A percentile compares a stretch with the other conserved stretches of the same genome.
phyloP scores from a whole-genome alignment of 1,140 invertebrate species.

The Andrena cerasifolii region DNA sequence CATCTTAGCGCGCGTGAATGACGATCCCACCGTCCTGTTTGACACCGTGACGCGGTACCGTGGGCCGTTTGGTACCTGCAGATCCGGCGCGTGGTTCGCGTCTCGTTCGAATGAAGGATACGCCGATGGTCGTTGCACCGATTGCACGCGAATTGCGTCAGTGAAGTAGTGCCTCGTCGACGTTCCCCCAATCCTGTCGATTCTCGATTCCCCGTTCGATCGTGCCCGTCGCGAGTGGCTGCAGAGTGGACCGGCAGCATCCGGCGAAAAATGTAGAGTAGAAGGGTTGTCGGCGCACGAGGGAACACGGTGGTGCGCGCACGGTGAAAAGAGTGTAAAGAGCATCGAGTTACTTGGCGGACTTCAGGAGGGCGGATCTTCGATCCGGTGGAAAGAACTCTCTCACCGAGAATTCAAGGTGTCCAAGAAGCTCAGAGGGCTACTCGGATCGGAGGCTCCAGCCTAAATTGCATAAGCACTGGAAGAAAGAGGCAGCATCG shows the following conservation, averaged over 20 bases:
- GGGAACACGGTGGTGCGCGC: conserved; percentile 12
- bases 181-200: too few species aligned
- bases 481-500: too few species aligned
- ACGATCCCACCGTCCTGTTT: background rate
- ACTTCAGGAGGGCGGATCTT: background rate
- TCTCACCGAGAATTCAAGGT: too few species aligned
- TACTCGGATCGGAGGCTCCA: too few species aligned
- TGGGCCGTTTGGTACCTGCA: too few species aligned
- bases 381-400: too few species aligned
- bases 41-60: too few species aligned
- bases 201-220: too few species aligned
- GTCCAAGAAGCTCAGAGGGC: background rate
- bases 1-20: background rate
- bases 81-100: background rate
- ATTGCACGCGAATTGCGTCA: background rate
- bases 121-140: background rate
- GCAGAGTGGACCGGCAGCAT: background rate
- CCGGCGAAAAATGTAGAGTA: conserved; percentile 13
- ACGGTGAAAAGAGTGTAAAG: background rate
- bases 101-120: background rate
- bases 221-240: too few species aligned
- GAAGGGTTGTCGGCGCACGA: background rate
- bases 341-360: too few species aligned
- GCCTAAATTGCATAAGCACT: too few species aligned
- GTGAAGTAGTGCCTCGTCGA: background rate